These are phyloP conservation scores for Montipora sp. DNA, from an alignment of 64 coral and sea anemone species.

Conservation along the genomic window DNA sequence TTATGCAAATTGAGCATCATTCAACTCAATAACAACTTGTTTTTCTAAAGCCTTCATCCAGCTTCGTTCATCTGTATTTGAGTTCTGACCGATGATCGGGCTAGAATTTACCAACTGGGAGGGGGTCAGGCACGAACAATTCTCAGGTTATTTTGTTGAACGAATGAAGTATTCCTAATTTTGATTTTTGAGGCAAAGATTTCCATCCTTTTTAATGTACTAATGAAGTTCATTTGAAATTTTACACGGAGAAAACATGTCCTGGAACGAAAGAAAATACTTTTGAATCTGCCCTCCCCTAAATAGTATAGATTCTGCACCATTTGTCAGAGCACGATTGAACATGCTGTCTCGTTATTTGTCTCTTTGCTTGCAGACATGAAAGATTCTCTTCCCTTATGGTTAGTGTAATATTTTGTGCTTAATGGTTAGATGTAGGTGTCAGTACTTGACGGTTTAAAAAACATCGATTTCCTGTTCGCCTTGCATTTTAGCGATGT, in stretches of 20 bases:
- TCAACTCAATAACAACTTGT: background rate
- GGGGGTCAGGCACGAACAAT: background rate
- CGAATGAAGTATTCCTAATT: background rate
- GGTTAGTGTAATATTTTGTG: slow-evolving; percentile 40
- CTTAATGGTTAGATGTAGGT: slow-evolving; percentile 13
- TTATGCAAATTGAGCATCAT: slow-evolving; percentile 8
- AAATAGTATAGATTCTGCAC: too few relatives aligned
- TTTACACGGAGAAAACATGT: too few relatives aligned
- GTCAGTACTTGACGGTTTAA: background rate
- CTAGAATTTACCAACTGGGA: background rate
- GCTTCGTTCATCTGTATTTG: too few relatives aligned
- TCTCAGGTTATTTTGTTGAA: background rate
- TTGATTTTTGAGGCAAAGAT: background rate
- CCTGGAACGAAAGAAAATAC: too few relatives aligned
- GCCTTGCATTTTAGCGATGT: background rate
- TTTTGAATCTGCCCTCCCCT: too few relatives aligned
- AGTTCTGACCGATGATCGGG: too few relatives aligned
- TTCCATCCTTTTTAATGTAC: too few relatives aligned
- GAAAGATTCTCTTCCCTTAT: background rate
- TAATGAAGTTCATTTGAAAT: too few relatives aligned
- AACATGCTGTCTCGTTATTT: too few relatives aligned
- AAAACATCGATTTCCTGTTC: background rate
- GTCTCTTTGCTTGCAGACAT: background rate
- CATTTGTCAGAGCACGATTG: too few relatives aligned
- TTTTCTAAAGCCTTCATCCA: background rate